Conservation (phyloP, 2,113 vertebrate genomes). For the Alligator sinensis region DNA sequence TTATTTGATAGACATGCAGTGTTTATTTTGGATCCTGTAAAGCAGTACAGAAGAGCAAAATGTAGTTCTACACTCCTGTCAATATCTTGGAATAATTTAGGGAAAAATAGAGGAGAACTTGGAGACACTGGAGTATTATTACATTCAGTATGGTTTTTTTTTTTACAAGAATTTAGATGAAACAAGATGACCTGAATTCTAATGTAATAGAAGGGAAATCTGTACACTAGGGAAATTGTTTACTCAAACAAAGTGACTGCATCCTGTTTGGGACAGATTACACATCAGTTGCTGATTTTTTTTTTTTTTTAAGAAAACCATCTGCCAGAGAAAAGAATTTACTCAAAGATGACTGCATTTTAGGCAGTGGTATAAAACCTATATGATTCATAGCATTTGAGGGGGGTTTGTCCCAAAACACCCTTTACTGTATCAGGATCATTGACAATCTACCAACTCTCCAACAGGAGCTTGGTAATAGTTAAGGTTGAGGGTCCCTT, state of each 20-base stretch:
- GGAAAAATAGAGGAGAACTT: not conserved
- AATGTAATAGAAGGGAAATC: not conserved
- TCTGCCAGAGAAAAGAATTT: not conserved
- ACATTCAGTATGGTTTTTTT: not conserved
- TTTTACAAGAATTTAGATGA: not conserved
- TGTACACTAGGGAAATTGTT: not conserved
- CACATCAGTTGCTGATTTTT: not conserved
- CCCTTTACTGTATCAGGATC: not conserved
- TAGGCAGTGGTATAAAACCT: not conserved
- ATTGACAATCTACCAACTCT: not conserved
- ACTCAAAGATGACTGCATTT: not conserved
- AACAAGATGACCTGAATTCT: not conserved
- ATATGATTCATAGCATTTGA: not conserved
- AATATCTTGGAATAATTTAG: not conserved
- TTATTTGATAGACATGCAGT: not conserved
- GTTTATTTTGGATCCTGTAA: not conserved
- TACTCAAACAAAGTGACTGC: not conserved
- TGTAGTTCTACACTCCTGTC: not conserved
- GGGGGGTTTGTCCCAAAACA: too few relatives aligned
- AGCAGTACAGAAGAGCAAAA: not conserved
- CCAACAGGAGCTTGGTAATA: too few relatives aligned
- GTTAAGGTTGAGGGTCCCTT: too few relatives aligned
- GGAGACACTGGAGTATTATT: not conserved
- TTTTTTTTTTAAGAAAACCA: not conserved
- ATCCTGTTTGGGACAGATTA: not conserved